A percentile compares a stretch with the other conserved stretches of the same genome.
Evolutionary conservation across 2,113 vertebrate genomes (phyloP).

Genomic region (Carollia perspicillata): DNA sequence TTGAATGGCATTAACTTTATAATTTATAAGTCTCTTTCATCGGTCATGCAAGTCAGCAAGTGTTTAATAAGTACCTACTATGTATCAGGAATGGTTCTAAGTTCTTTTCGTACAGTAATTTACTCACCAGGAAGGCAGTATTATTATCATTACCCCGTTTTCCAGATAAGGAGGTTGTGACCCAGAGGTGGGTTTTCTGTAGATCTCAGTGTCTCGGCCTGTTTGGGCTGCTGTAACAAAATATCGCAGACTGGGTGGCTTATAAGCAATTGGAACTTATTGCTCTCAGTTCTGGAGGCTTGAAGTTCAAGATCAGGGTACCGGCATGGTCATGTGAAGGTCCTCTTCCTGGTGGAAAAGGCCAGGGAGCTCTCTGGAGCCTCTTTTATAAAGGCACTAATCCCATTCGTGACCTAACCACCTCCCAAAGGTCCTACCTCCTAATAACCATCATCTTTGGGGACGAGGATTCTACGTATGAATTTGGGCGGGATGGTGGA

Average conservation of each 20-base stretch:
- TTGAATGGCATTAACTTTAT: background rate
- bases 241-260: background rate
- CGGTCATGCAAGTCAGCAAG: no score
- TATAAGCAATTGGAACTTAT: background rate
- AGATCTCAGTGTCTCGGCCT: background rate
- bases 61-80: background rate
- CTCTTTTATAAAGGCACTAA: background rate
- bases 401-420: background rate
- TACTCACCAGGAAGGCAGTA: background rate
- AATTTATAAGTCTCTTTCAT: background rate
- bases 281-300: background rate
- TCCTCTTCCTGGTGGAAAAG: background rate
- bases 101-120: background rate
- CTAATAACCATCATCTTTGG: background rate
- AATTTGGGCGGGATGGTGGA: background rate
- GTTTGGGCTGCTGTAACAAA: background rate
- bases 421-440: background rate
- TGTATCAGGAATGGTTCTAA: background rate
- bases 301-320: background rate
- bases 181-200: background rate
- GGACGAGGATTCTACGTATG: background rate
- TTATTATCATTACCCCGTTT: background rate
- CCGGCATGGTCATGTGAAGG: background rate
- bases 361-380: background rate
- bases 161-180: background rate